These are phyloP conservation scores for Philereme vetulata DNA, from an alignment of 2,888 invertebrate species.

Conservation along the genomic window DNA sequence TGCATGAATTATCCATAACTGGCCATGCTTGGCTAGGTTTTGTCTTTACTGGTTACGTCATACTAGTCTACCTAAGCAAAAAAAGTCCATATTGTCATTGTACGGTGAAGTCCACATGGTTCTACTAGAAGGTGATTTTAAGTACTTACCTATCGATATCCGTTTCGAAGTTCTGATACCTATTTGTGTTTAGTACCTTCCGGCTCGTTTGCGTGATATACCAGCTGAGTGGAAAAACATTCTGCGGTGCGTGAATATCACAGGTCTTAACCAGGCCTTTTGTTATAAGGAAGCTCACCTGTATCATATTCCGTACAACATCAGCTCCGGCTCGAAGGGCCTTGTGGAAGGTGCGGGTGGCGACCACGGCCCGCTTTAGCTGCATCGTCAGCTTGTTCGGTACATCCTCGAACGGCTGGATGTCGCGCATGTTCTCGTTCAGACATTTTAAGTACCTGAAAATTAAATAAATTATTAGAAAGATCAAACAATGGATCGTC, in stretches of 20 bases:
- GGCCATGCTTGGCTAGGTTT: constrained; percentile 11
- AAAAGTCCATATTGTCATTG: background rate
- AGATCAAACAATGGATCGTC: too few relatives aligned
- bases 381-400: constrained; percentile 95
- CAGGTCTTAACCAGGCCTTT: too few relatives aligned
- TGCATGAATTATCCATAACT: constrained; percentile 23
- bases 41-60: background rate
- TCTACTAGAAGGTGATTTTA: background rate
- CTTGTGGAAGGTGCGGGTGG: constrained; percentile 96
- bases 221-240: too few relatives aligned
- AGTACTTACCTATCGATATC: background rate
- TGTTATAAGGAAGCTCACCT: constrained; percentile 75
- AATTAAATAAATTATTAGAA: constrained; percentile 29
- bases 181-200: background rate
- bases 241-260: too few relatives aligned
- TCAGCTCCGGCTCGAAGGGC: constrained; percentile 93
- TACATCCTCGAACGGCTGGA: constrained; percentile 97
- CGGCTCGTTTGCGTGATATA: too few relatives aligned
- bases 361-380: constrained; percentile 96
- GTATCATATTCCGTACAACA: constrained; percentile 89
- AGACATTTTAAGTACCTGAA: constrained; percentile 92
- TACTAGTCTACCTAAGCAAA: background rate
- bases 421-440: constrained; percentile 94
- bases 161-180: constrained; percentile 1
- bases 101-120: background rate